Evolutionary conservation across 2,113 vertebrate species (phyloP).

Genomic region (Hippocampus barbouri): DNA sequence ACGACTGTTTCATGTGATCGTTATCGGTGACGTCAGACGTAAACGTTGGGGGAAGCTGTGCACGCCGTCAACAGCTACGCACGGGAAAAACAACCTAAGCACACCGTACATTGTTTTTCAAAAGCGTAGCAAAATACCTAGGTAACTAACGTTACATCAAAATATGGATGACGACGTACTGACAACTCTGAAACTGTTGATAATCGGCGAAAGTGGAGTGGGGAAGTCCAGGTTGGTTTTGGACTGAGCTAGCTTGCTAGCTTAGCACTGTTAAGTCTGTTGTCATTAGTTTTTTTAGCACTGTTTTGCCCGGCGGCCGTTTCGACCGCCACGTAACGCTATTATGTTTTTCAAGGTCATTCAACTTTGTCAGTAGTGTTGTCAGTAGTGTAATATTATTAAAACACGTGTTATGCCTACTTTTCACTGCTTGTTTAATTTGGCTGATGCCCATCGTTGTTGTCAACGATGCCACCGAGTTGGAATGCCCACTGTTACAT

Average conservation of each 20-base stretch:
- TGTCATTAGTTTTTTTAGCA: slow-evolving; percentile 31
- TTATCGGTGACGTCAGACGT: slow-evolving; percentile 32
- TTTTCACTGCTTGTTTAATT: background rate
- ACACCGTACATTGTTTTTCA: background rate
- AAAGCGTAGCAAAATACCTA: background rate
- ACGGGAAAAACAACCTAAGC: slow-evolving; percentile 26
- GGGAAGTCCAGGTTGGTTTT: slow-evolving; percentile 89
- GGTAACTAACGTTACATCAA: background rate
- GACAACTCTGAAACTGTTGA: slow-evolving; percentile 92
- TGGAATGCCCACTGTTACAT: background rate
- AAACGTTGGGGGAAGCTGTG: slow-evolving; percentile 43
- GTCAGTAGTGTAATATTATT: background rate
- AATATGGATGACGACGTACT: slow-evolving; percentile 94
- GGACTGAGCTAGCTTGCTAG: slow-evolving; percentile 28
- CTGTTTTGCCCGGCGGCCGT: slow-evolving; percentile 7
- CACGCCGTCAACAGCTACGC: background rate
- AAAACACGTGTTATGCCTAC: background rate
- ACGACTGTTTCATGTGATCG: background rate
- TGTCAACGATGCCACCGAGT: background rate
- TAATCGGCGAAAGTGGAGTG: slow-evolving; percentile 95
- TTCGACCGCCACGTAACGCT: background rate
- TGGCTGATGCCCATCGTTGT: background rate
- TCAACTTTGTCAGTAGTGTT: background rate
- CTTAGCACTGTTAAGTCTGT: slow-evolving; percentile 28
- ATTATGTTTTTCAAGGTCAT: background rate